Evolutionary conservation across 1,140 invertebrate genomes (phyloP).

Genomic region (Zaprionus kolodkinae): DNA sequence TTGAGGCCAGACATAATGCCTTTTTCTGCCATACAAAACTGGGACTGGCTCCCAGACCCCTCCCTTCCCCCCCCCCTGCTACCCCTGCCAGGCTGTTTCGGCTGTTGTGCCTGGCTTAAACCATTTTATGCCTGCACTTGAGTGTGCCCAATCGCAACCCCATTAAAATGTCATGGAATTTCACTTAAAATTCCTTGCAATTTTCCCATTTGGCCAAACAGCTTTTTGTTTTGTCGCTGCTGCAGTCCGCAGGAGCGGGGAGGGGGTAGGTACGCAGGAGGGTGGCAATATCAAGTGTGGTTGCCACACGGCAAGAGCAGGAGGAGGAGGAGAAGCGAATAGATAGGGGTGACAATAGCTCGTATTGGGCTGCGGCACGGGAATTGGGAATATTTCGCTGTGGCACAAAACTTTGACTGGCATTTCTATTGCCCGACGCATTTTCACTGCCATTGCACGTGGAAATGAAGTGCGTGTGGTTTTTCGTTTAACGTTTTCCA

Average conservation of each 20-base stretch:
- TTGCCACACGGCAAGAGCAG: constrained; percentile 1
- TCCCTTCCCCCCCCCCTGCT: too few species aligned
- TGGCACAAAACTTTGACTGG: constrained; percentile 51
- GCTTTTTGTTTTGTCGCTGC: constrained; percentile 52
- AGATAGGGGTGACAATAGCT: neutral
- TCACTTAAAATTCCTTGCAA: constrained; percentile 71
- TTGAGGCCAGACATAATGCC: neutral
- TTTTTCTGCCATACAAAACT: neutral
- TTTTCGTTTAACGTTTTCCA: constrained; percentile 50
- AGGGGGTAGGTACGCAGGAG: too few species aligned
- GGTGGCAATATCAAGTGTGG: constrained; percentile 29
- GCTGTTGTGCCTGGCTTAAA: neutral
- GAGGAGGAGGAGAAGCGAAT: too few species aligned
- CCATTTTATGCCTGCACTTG: constrained; percentile 26
- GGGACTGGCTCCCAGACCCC: neutral
- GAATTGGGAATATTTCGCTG: constrained; percentile 15
- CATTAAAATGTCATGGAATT: constrained; percentile 82
- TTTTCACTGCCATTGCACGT: constrained; percentile 42
- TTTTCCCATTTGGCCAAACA: constrained; percentile 54
- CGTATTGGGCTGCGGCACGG: neutral
- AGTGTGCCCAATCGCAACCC: constrained; percentile 52
- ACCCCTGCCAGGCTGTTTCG: neutral
- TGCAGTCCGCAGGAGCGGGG: neutral
- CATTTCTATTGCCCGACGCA: constrained; percentile 46
- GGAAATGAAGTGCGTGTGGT: constrained; percentile 56